phyloP scores from a whole-genome alignment of 2,113 vertebrate species.

The Chinchilla lanigera region DNA sequence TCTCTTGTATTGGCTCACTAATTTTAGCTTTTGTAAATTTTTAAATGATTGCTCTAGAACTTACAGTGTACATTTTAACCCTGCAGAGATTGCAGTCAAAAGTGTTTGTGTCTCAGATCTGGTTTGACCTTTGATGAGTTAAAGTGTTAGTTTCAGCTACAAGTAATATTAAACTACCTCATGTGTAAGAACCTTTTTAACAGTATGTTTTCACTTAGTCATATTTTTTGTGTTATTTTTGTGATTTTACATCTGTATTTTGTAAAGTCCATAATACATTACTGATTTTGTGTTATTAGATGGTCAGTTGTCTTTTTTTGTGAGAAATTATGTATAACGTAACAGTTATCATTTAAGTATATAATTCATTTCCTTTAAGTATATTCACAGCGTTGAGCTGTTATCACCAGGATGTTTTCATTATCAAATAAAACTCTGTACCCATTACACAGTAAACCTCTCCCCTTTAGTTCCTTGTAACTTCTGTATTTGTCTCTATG shows the following conservation, averaged over 20 bases:
- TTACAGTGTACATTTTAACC: neutral
- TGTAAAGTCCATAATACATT: neutral
- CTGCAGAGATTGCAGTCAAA: neutral
- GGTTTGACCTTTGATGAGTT: neutral
- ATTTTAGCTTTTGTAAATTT: neutral
- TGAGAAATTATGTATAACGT: neutral
- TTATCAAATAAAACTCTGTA: neutral
- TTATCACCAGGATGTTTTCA: neutral
- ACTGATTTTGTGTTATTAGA: neutral
- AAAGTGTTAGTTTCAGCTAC: neutral
- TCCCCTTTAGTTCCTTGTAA: neutral
- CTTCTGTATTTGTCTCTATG: neutral
- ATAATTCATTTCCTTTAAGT: neutral
- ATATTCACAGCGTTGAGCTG: neutral
- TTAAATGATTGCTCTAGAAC: neutral
- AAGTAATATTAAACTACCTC: neutral
- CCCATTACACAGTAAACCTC: neutral
- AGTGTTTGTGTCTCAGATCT: neutral
- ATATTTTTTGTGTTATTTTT: neutral
- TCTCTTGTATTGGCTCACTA: neutral
- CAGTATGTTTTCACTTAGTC: neutral
- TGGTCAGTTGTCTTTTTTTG: neutral
- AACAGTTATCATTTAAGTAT: neutral
- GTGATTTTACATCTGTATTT: neutral
- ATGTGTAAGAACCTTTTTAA: neutral